These are phyloP conservation scores for Elephantulus edwardii DNA, from an alignment of 2,113 vertebrate species.

Conservation along the genomic window DNA sequence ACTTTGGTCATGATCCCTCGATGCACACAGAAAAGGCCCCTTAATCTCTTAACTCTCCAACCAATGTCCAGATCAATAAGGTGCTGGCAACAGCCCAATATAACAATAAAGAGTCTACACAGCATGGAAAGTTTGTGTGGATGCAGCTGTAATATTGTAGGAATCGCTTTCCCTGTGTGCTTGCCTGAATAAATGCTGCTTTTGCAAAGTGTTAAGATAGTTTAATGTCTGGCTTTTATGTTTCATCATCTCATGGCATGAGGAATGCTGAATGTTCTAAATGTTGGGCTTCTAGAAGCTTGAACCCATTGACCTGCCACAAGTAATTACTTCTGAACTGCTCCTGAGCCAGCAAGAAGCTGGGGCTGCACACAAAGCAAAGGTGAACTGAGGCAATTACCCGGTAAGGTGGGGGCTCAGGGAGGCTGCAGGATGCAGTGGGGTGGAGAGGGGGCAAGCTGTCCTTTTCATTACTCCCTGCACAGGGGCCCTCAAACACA, in stretches of 20 bases:
- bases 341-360: slow-evolving; percentile 62
- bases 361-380: slow-evolving; percentile 25
- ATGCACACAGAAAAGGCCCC: background rate
- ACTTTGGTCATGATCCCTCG: background rate
- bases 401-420: background rate
- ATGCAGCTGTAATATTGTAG: fast-evolving
- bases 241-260: slow-evolving; percentile 41
- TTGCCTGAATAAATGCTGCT: background rate
- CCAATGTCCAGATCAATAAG: background rate
- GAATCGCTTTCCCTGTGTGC: background rate
- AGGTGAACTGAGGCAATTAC: slow-evolving; percentile 67
- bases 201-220: slow-evolving; percentile 1
- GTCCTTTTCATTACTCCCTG: background rate
- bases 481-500: slow-evolving; percentile 6
- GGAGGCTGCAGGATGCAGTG: background rate
- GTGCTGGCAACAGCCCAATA: background rate
- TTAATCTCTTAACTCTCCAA: slow-evolving; percentile 21
- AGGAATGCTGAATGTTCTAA: slow-evolving; percentile 71
- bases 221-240: slow-evolving; percentile 49
- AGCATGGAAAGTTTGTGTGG: background rate
- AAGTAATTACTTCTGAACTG: slow-evolving; percentile 49
- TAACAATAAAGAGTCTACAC: background rate
- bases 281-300: slow-evolving; percentile 83
- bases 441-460: too few species aligned
- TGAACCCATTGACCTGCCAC: slow-evolving; percentile 68